A percentile compares a stretch with the other conserved stretches of the same genome.
phyloP scores from a whole-genome alignment of 2,113 vertebrate genomes.

The Planiliza haematocheilus region DNA sequence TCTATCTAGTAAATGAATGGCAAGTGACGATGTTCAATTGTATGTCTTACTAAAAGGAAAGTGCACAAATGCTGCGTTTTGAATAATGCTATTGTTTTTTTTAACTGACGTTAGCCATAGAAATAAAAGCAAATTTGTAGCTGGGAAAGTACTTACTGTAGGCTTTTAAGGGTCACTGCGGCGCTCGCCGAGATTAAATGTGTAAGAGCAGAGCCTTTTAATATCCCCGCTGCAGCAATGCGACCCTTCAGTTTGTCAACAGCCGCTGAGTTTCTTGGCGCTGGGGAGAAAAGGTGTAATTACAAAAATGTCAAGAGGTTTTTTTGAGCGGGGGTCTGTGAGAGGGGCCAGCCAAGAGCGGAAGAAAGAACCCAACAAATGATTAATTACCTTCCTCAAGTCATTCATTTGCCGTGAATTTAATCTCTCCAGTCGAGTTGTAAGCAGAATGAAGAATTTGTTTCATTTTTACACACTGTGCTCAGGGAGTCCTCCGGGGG shows the following conservation, averaged over 20 bases:
- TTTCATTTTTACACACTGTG: slow-evolving; percentile 28
- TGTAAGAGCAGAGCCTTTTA: slow-evolving; percentile 15
- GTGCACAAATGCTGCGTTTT: not conserved
- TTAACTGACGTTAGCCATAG: too few relatives aligned
- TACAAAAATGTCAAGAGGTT: slow-evolving; percentile 72
- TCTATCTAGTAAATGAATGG: too few relatives aligned
- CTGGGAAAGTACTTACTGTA: not conserved
- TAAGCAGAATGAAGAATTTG: slow-evolving; percentile 51
- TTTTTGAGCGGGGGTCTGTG: slow-evolving; percentile 57
- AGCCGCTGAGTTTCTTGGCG: slow-evolving; percentile 40
- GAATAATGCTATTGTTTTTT: too few relatives aligned
- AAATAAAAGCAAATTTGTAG: not conserved
- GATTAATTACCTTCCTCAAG: slow-evolving; percentile 68
- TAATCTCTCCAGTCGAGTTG: slow-evolving; percentile 47
- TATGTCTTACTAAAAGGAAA: not conserved
- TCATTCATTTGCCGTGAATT: slow-evolving; percentile 53
- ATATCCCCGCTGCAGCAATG: not conserved
- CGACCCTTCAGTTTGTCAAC: slow-evolving; percentile 51
- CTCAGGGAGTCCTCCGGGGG: slow-evolving; percentile 5
- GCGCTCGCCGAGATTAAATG: not conserved
- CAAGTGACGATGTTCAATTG: too few relatives aligned
- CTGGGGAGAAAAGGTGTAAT: slow-evolving; percentile 60
- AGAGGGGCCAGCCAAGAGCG: slow-evolving; percentile 28
- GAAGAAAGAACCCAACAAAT: slow-evolving; percentile 48
- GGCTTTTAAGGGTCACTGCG: not conserved